phyloP scores from a whole-genome alignment of 2,888 invertebrate genomes.

The Drosophila mimica region DNA sequence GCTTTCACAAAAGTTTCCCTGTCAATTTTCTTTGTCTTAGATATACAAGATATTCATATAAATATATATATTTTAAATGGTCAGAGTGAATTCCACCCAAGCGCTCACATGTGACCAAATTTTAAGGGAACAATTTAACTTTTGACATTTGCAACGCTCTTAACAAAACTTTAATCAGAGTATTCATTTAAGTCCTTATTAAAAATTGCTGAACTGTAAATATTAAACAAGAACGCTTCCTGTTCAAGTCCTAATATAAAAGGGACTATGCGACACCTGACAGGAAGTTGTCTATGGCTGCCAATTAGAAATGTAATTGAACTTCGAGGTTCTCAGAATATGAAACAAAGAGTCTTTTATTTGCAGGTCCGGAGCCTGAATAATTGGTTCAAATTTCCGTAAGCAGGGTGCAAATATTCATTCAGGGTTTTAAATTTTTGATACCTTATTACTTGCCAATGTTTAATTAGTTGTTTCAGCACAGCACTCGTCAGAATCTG shows the following conservation, averaged over 20 bases:
- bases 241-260: not conserved
- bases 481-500: not conserved
- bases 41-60: not conserved
- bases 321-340: not conserved
- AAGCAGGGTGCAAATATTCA: not conserved
- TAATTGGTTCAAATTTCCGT: not conserved
- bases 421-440: not conserved
- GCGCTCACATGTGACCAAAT: conserved; percentile 14
- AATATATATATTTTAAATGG: conserved; percentile 37
- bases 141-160: not conserved
- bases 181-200: not conserved
- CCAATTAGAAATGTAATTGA: not conserved
- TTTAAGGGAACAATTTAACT: conserved; percentile 8
- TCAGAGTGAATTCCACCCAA: not conserved
- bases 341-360: not conserved
- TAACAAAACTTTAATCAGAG: not conserved
- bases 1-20: conserved; percentile 53
- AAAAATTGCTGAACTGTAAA: not conserved
- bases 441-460: not conserved
- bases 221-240: not conserved
- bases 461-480: not conserved
- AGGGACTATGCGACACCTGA: not conserved
- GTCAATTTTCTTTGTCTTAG: conserved; percentile 26
- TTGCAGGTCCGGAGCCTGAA: not conserved
- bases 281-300: not conserved